Evolutionary conservation across 2,888 invertebrate species (phyloP).

Genomic region (Athalia circularis): DNA sequence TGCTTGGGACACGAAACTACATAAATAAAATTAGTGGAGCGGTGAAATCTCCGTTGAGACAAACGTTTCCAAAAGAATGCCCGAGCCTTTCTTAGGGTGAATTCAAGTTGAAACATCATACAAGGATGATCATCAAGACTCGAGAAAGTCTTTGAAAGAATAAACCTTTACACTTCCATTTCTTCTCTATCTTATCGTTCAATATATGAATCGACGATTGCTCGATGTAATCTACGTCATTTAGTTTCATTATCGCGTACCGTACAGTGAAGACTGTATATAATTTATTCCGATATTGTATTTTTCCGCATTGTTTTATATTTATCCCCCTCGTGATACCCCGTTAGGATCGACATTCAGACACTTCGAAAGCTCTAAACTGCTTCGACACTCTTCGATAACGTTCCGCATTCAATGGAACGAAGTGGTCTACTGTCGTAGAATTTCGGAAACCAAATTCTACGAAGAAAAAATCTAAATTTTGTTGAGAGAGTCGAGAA

Average conservation of each 20-base stretch:
- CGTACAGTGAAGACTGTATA: too few relatives aligned
- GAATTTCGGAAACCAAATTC: conserved; percentile 36
- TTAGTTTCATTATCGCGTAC: neutral
- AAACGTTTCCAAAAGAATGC: conserved; percentile 20
- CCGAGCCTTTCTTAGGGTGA: conserved; percentile 6
- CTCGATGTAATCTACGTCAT: neutral
- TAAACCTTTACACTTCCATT: neutral
- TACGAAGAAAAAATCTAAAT: neutral
- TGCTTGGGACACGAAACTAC: conserved; percentile 12
- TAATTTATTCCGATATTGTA: too few relatives aligned
- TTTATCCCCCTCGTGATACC: too few relatives aligned
- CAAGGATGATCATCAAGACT: neutral
- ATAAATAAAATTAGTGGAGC: conserved; percentile 31
- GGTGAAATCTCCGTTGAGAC: conserved; percentile 8
- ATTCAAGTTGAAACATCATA: conserved; percentile 26
- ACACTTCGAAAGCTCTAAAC: too few relatives aligned
- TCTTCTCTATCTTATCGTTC: neutral
- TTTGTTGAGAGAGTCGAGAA: conserved; percentile 27
- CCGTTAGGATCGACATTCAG: too few relatives aligned
- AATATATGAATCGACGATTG: neutral
- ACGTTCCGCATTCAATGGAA: conserved; percentile 4
- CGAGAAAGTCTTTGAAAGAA: conserved; percentile 10
- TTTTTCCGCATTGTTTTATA: too few relatives aligned
- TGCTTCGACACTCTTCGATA: too few relatives aligned
- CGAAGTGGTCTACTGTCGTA: neutral